Conservation (phyloP, 2,113 vertebrate genomes). For the Macrotis lagotis region DNA sequence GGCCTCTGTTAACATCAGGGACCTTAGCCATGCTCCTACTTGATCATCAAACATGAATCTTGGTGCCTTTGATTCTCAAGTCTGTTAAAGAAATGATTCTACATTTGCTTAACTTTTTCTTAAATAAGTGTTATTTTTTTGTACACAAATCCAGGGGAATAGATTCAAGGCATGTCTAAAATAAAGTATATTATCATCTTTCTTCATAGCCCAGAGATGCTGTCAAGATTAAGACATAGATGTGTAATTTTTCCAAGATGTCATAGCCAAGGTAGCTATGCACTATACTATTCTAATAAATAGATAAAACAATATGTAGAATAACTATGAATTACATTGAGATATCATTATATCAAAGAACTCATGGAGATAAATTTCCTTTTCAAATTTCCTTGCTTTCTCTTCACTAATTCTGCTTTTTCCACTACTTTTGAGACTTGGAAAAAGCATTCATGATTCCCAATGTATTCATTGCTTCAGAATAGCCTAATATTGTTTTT, state of each 20-base stretch:
- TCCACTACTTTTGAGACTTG: not conserved
- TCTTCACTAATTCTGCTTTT: not conserved
- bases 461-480: not conserved
- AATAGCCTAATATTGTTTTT: not conserved
- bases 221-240: not conserved
- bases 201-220: not conserved
- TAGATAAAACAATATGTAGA: not conserved
- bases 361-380: not conserved
- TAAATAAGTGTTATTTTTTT: slow-evolving; percentile 88
- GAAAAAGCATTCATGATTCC: not conserved
- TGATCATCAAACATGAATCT: not conserved
- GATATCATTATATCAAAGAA: not conserved
- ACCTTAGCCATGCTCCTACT: not conserved
- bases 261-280: not conserved
- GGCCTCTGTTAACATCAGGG: not conserved
- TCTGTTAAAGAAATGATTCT: not conserved
- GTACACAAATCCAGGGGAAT: slow-evolving; percentile 90
- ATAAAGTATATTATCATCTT: slow-evolving; percentile 89
- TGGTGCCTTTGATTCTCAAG: not conserved
- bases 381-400: not conserved
- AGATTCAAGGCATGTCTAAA: slow-evolving; percentile 90
- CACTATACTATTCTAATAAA: not conserved
- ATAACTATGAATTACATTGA: not conserved
- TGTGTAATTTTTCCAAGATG: not conserved
- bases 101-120: not conserved